Conservation (phyloP, 2,888 invertebrate species). For the Eilema griseolum region DNA sequence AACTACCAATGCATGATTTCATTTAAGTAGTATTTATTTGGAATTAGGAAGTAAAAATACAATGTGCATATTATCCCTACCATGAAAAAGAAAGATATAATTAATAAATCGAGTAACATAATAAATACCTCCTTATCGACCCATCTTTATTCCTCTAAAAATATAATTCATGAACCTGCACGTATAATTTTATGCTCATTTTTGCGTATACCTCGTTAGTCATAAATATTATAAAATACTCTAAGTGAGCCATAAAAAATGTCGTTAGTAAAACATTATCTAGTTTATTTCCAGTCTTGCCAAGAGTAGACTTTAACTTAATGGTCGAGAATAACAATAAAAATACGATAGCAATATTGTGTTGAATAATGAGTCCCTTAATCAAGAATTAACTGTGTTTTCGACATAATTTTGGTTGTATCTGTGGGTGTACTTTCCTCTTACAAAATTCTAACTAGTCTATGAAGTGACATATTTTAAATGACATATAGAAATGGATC, state of each 20-base stretch:
- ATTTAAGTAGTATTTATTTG: too few species aligned
- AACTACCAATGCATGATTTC: too few species aligned
- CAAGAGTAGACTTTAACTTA: not conserved
- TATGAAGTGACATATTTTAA: too few species aligned
- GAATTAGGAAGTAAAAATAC: too few species aligned
- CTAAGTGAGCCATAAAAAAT: not conserved
- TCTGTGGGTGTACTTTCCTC: too few species aligned
- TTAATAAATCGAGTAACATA: not conserved
- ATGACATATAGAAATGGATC: too few species aligned
- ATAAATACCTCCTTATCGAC: not conserved
- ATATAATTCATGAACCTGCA: slow-evolving; percentile 8
- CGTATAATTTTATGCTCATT: slow-evolving; percentile 5
- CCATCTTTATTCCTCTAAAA: not conserved
- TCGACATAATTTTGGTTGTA: not conserved
- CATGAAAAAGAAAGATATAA: not conserved
- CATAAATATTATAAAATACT: slow-evolving; percentile 4
- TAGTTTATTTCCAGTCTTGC: slow-evolving; percentile 3
- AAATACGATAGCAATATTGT: not conserved
- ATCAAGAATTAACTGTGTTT: not conserved
- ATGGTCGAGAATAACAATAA: not conserved
- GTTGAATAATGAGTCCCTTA: not conserved
- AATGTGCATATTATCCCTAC: not conserved
- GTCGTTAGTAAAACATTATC: slow-evolving; percentile 8
- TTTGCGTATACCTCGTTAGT: slow-evolving; percentile 13
- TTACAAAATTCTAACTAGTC: too few species aligned